Conservation (phyloP, 2,797 vertebrate species). For the Rhadinocentrus ornatus region DNA sequence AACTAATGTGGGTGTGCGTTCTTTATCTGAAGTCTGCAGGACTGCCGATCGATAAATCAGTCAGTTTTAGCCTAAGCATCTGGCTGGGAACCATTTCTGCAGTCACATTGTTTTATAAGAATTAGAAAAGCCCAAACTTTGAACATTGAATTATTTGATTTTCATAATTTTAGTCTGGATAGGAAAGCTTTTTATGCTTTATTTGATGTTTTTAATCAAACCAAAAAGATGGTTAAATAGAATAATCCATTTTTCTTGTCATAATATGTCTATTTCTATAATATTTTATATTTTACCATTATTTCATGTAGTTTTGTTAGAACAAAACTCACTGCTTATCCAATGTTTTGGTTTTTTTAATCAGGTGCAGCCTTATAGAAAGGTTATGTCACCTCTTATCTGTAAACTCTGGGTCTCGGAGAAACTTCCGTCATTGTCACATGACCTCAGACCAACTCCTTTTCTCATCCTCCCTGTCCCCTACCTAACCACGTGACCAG, state of each 20-base stretch:
- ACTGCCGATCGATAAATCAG: slow-evolving; percentile 5
- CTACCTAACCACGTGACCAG: slow-evolving; percentile 19
- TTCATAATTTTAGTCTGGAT: background rate
- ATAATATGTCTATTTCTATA: background rate
- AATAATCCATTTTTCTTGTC: too few species aligned
- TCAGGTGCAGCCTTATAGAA: background rate
- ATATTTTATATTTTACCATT: background rate
- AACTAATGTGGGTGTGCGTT: slow-evolving; percentile 33
- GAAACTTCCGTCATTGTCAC: background rate
- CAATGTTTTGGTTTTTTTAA: background rate
- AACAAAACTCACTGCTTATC: background rate
- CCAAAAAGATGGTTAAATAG: too few species aligned
- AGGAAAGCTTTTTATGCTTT: too few species aligned
- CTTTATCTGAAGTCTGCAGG: slow-evolving; percentile 63
- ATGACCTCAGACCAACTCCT: slow-evolving; percentile 5
- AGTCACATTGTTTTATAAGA: too few species aligned
- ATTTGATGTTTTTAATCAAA: too few species aligned
- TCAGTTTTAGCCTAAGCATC: background rate
- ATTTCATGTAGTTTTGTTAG: background rate
- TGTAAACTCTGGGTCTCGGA: background rate
- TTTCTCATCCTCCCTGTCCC: background rate
- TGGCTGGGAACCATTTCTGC: background rate
- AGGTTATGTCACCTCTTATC: background rate
- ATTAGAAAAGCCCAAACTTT: background rate
- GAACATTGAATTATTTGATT: background rate